Base-by-base conservation (phyloP, 2,888 invertebrate genomes). In the Drosophila longiperda region DNA sequence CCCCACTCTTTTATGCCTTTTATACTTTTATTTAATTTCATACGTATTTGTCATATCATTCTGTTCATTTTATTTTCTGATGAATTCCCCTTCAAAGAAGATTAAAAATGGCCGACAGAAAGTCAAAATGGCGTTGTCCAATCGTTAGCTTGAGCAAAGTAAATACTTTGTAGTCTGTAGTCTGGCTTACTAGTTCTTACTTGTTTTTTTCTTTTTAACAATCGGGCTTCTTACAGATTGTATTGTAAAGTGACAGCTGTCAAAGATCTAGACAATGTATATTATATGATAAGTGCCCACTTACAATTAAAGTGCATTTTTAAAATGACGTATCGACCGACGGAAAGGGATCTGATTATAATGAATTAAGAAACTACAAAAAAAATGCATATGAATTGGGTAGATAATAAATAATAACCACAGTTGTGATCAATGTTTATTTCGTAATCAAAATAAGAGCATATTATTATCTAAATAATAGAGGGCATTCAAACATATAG, bases 101-200 rank as follows among this genome's bases (percentile, higher is more conserved):
- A 12, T 63, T 53, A 34, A 75, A 73, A 70, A 82, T 80, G 73
- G 82, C 60, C 42, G 55, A 36, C 49, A 42, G 50, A 42, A 53
- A 45, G 11, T 8, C 48, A 79, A 78, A 78, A 81, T 79, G 82
- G 79, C 78, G 54, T 54, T 33, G 9, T 12, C 29, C 40, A 29
- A 42, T 40, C 42, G 29, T 42, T 29, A 26, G 29, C 8, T 53
- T 59, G 40, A 20, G 12, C 20, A 20, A 53, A 2, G 11, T 12
- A 12, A 11, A 15, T n/a, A 34, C 3, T 23, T 12, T 33, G 15
- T 34, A 23, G 15, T 8, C 15, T 15, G 45, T 45, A 45, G 20
- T 8, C 20, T 15, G 20, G 17, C 9, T 36, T 23, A 23, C 20
- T 34, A 36, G 33, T 38, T 49, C 26, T 34, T 23, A n/a, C 11